Percentiles rank a stretch among this genome's conserved stretches.
Evolutionary conservation across 2,888 invertebrate genomes (phyloP).

Genomic region (Aradus depressus): DNA sequence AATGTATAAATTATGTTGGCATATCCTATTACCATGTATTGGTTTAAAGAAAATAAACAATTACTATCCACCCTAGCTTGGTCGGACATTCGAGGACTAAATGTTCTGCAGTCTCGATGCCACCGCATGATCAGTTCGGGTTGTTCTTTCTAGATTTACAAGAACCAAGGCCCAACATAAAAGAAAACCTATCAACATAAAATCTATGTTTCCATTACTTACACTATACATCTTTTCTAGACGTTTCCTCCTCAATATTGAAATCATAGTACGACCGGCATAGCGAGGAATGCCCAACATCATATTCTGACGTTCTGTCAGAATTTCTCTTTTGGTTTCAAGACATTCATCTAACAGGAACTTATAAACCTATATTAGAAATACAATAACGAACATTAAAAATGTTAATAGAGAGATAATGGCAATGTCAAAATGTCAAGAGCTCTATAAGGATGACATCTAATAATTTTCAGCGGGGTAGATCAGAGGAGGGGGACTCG

Average conservation of each 20-base stretch:
- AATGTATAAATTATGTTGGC: too few species aligned
- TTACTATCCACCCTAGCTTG: too few species aligned
- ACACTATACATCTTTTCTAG: slow-evolving; percentile 50
- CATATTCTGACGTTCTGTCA: slow-evolving; percentile 47
- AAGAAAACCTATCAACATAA: neutral
- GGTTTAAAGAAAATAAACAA: neutral
- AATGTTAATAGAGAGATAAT: too few species aligned
- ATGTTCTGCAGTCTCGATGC: too few species aligned
- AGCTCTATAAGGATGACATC: too few species aligned
- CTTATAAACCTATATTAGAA: slow-evolving; percentile 49
- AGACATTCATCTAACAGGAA: slow-evolving; percentile 67
- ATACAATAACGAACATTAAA: neutral
- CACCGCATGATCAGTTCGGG: neutral
- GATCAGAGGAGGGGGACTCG: too few species aligned
- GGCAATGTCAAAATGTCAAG: too few species aligned
- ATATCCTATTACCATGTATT: too few species aligned
- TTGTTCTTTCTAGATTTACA: neutral
- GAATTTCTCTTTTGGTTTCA: slow-evolving; percentile 56
- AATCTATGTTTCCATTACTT: neutral
- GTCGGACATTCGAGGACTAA: too few species aligned
- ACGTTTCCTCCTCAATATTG: slow-evolving; percentile 54
- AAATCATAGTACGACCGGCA: slow-evolving; percentile 58
- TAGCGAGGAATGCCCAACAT: slow-evolving; percentile 57
- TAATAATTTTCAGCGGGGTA: too few species aligned
- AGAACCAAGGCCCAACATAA: neutral